A percentile compares a stretch with the other conserved stretches of the same genome.
Evolutionary conservation across 1,140 invertebrate species (phyloP).

Genomic region (Oryctes rhinoceros): DNA sequence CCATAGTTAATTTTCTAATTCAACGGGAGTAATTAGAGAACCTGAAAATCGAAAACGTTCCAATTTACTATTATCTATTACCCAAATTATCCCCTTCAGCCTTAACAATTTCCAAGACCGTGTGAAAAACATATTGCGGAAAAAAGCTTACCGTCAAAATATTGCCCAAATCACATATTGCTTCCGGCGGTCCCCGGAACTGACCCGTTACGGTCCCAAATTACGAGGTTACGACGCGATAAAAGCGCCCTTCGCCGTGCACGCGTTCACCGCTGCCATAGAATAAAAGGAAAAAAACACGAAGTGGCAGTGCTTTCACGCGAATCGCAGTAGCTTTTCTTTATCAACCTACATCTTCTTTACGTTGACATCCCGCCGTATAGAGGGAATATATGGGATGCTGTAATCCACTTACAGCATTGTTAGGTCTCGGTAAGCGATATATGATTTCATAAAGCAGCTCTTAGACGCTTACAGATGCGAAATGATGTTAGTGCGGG

Average conservation of each 20-base stretch:
- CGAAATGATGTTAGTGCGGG: too few relatives aligned
- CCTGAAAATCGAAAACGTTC: too few relatives aligned
- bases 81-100: background rate
- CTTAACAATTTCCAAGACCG: background rate
- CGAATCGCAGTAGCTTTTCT: constrained; percentile 38
- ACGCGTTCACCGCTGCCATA: background rate
- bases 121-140: constrained; percentile 36
- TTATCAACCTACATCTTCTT: constrained; percentile 45
- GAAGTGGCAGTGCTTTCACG: background rate
- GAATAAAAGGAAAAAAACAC: constrained; percentile 4
- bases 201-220: constrained; percentile 53
- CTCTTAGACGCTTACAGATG: too few relatives aligned
- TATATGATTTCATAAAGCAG: too few relatives aligned
- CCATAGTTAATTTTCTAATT: too few relatives aligned
- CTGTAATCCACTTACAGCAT: constrained; percentile 26
- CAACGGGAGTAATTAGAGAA: too few relatives aligned
- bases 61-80: background rate
- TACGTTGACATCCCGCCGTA: constrained; percentile 18
- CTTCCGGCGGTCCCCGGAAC: constrained; percentile 53
- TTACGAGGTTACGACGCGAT: constrained; percentile 55
- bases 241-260: constrained; percentile 50
- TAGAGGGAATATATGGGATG: background rate
- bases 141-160: constrained; percentile 48
- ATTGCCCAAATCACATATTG: constrained; percentile 55
- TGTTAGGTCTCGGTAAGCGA: background rate